Evolutionary conservation across 2,888 invertebrate genomes (phyloP).

Genomic region (Entomobrya proxima): DNA sequence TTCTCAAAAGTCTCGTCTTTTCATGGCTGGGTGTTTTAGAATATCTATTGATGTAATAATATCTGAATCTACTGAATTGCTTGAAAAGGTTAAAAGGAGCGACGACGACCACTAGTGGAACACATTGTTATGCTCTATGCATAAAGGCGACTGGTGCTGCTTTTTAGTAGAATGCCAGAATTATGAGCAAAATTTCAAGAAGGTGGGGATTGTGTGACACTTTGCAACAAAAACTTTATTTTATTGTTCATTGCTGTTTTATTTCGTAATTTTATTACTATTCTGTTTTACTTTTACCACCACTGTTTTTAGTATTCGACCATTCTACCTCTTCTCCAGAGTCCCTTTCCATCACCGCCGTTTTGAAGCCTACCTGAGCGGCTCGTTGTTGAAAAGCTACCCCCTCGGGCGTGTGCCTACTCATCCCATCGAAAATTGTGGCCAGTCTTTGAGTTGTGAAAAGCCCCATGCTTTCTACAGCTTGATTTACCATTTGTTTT

Average conservation of each 20-base stretch:
- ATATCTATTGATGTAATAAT: no score
- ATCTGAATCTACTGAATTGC: no score
- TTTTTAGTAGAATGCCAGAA: no score
- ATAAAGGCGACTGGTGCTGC: no score
- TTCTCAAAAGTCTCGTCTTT: no score
- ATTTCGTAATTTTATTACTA: background rate
- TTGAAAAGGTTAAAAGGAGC: no score
- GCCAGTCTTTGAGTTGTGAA: conserved; percentile 68
- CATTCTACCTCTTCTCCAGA: conserved; percentile 66
- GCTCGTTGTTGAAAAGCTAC: conserved; percentile 70
- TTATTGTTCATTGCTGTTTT: background rate
- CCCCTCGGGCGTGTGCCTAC: conserved; percentile 70
- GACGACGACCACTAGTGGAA: no score
- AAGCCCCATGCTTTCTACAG: conserved; percentile 70
- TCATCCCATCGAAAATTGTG: conserved; percentile 73
- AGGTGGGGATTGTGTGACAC: no score
- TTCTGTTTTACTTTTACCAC: background rate
- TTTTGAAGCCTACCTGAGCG: conserved; percentile 69
- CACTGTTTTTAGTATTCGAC: conserved; percentile 42
- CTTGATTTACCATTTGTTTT: conserved; percentile 71
- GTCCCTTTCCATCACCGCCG: conserved; percentile 71
- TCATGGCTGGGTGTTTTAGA: no score
- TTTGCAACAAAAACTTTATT: no score
- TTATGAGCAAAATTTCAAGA: no score
- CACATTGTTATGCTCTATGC: no score